Evolutionary conservation across 2,797 vertebrate genomes (phyloP).

Genomic region (Peromyscus eremicus): DNA sequence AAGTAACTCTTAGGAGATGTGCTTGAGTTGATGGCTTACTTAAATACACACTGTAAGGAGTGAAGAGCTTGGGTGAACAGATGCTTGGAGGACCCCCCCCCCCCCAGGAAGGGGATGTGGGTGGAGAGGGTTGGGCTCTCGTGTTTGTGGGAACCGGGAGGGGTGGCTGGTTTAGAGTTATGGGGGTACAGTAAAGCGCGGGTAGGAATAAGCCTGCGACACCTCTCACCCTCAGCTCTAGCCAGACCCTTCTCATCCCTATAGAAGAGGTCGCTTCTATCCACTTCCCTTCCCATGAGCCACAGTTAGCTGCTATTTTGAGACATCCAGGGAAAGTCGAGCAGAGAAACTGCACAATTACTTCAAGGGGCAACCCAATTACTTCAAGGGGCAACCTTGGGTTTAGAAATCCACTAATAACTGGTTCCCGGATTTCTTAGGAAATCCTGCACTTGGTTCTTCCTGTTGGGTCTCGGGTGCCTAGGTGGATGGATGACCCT

Average conservation of each 20-base stretch:
- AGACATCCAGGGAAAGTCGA: conserved; percentile 16
- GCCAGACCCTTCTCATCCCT: background rate
- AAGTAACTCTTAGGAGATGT: background rate
- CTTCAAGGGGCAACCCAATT: background rate
- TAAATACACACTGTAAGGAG: too few species aligned
- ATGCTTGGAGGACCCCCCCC: background rate
- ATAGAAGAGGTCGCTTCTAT: background rate
- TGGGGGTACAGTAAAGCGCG: background rate
- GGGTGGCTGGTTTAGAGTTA: background rate
- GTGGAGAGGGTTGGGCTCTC: background rate
- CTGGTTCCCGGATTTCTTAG: conserved; percentile 11
- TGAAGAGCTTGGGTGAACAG: background rate
- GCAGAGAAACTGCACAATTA: background rate
- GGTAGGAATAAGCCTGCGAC: background rate
- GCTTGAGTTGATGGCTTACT: background rate
- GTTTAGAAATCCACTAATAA: background rate
- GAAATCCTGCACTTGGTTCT: background rate
- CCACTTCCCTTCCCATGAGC: conserved; percentile 35
- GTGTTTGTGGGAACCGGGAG: background rate
- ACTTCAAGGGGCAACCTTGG: background rate
- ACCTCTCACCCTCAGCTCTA: fast-evolving
- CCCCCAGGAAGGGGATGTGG: background rate
- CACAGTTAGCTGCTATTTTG: conserved; percentile 72
- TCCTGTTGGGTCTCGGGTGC: background rate
- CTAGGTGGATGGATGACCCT: background rate